phyloP scores from a whole-genome alignment of 2,888 invertebrate genomes.

The Kuschelorhynchus macadamiae region DNA sequence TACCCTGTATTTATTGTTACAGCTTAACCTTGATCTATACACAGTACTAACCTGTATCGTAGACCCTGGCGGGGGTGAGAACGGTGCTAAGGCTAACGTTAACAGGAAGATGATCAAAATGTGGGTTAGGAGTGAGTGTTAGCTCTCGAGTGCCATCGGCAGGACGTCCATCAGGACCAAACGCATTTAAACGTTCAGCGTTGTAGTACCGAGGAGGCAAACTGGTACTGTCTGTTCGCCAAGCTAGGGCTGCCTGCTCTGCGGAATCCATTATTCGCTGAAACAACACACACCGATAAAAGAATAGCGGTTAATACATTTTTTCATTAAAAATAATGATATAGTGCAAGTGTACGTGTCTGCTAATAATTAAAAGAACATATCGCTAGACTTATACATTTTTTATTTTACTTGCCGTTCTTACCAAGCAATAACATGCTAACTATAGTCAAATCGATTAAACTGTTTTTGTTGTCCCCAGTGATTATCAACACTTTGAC shows the following conservation, averaged over 20 bases:
- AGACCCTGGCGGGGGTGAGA: conserved; percentile 86
- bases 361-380: too few relatives aligned
- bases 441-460: too few relatives aligned
- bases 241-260: conserved; percentile 86
- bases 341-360: too few relatives aligned
- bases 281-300: conserved; percentile 49
- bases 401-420: too few relatives aligned
- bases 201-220: conserved; percentile 79
- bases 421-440: too few relatives aligned
- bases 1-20: too few relatives aligned
- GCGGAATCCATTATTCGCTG: conserved; percentile 94
- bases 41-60: conserved; percentile 75
- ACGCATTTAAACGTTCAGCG: conserved; percentile 85
- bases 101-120: conserved; percentile 89
- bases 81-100: conserved; percentile 90
- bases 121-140: conserved; percentile 81
- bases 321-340: too few relatives aligned
- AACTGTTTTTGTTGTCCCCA: too few relatives aligned
- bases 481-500: too few relatives aligned
- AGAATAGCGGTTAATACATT: not conserved
- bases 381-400: too few relatives aligned
- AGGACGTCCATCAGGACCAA: conserved; percentile 81
- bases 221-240: conserved; percentile 68
- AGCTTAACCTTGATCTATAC: too few relatives aligned
- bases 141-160: conserved; percentile 80